Evolutionary conservation across 2,888 invertebrate species (phyloP).

Genomic region (Gymnocheta viridis): DNA sequence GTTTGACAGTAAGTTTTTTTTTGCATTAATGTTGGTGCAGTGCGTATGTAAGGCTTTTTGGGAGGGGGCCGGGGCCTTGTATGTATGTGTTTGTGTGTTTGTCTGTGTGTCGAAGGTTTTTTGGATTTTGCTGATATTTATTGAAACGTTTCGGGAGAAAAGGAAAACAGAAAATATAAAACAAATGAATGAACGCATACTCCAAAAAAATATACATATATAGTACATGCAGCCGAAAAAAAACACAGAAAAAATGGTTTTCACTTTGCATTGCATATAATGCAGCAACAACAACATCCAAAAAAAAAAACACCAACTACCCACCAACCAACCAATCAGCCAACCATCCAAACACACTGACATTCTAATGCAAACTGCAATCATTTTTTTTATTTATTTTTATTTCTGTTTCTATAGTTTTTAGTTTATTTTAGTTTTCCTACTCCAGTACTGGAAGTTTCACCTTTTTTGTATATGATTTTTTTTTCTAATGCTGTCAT

Average conservation of each 20-base stretch:
- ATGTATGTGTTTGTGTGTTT: neutral
- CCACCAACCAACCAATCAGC: slow-evolving; percentile 44
- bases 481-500: slow-evolving; percentile 4
- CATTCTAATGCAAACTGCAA: slow-evolving; percentile 37
- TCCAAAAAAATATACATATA: slow-evolving; percentile 20
- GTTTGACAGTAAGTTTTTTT: slow-evolving; percentile 18
- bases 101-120: neutral
- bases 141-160: slow-evolving; percentile 48
- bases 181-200: slow-evolving; percentile 64
- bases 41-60: slow-evolving; percentile 13
- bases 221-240: slow-evolving; percentile 1
- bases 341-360: slow-evolving; percentile 38
- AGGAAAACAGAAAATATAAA: slow-evolving; percentile 35
- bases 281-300: slow-evolving; percentile 18
- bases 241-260: slow-evolving; percentile 31
- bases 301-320: slow-evolving; percentile 5
- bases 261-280: slow-evolving; percentile 60
- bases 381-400: neutral
- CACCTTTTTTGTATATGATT: slow-evolving; percentile 40
- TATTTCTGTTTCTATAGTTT: neutral
- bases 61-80: neutral
- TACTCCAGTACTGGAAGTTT: slow-evolving; percentile 68
- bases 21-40: neutral
- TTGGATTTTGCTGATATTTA: slow-evolving; percentile 43
- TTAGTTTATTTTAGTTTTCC: slow-evolving; percentile 62